These are phyloP conservation scores for Heliconius eleuchia DNA, from an alignment of 1,140 invertebrate genomes.

Conservation along the genomic window DNA sequence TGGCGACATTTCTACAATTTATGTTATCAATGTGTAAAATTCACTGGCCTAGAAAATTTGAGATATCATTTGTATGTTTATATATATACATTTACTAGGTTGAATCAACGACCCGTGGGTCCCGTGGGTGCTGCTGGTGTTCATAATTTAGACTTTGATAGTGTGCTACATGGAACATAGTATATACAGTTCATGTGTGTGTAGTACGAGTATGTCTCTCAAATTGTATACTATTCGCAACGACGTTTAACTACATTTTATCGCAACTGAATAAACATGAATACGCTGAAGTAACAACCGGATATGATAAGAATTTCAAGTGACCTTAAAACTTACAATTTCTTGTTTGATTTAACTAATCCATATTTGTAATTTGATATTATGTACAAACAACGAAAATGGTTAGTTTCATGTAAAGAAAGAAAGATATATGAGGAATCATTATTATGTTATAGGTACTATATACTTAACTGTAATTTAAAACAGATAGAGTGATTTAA, in stretches of 20 bases:
- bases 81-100: neutral
- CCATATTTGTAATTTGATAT: neutral
- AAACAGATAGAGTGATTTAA: too few species aligned
- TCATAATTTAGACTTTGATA: neutral
- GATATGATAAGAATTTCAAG: slow-evolving; percentile 18
- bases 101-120: neutral
- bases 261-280: slow-evolving; percentile 22
- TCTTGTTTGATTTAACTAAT: slow-evolving; percentile 2
- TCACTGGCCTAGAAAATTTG: neutral
- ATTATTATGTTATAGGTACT: too few species aligned
- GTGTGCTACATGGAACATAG: neutral
- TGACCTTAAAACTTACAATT: slow-evolving; percentile 26
- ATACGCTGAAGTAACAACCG: slow-evolving; percentile 14
- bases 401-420: too few species aligned
- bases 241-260: neutral
- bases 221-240: neutral
- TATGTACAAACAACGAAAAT: neutral
- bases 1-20: slow-evolving; percentile 6
- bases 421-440: too few species aligned
- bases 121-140: neutral
- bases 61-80: neutral
- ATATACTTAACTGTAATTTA: too few species aligned
- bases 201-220: neutral
- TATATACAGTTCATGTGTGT: neutral
- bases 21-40: neutral